Evolutionary conservation across 2,888 invertebrate species (phyloP).

Genomic region (Netelia melanura): DNA sequence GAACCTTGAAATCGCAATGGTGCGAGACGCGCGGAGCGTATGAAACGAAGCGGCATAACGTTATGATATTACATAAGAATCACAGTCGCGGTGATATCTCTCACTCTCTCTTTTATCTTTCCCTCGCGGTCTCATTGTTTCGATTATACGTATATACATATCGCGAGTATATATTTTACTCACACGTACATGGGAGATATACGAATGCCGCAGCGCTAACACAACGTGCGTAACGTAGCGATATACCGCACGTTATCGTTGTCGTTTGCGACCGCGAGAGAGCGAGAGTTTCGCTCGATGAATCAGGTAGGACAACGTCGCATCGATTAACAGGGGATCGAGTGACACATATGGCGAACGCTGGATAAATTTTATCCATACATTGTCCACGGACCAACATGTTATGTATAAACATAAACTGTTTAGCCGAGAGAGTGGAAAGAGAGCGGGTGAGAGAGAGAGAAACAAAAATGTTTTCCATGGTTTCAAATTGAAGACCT

Average conservation of each 20-base stretch:
- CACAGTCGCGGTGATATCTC: slow-evolving; percentile 60
- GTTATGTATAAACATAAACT: too few relatives aligned
- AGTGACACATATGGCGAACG: slow-evolving; percentile 32
- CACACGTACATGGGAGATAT: slow-evolving; percentile 25
- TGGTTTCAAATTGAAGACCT: too few relatives aligned
- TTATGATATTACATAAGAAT: slow-evolving; percentile 80
- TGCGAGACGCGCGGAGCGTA: slow-evolving; percentile 78
- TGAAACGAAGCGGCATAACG: slow-evolving; percentile 78
- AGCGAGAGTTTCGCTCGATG: slow-evolving; percentile 60
- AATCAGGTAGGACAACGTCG: slow-evolving; percentile 56
- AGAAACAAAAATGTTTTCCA: too few relatives aligned
- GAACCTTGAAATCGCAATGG: slow-evolving; percentile 81
- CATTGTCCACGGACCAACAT: not conserved
- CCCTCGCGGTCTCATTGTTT: slow-evolving; percentile 41
- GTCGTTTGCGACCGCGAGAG: slow-evolving; percentile 28
- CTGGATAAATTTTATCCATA: not conserved
- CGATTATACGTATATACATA: slow-evolving; percentile 7
- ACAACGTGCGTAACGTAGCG: slow-evolving; percentile 19
- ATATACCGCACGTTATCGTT: slow-evolving; percentile 30
- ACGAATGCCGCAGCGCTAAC: not conserved
- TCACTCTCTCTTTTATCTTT: slow-evolving; percentile 50
- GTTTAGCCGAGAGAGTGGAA: too few relatives aligned
- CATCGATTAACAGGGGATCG: slow-evolving; percentile 58
- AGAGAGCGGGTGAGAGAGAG: too few relatives aligned
- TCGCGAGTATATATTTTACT: slow-evolving; percentile 21